Evolutionary conservation across 2,888 invertebrate species (phyloP).

Genomic region (Lithophane ornitopus): DNA sequence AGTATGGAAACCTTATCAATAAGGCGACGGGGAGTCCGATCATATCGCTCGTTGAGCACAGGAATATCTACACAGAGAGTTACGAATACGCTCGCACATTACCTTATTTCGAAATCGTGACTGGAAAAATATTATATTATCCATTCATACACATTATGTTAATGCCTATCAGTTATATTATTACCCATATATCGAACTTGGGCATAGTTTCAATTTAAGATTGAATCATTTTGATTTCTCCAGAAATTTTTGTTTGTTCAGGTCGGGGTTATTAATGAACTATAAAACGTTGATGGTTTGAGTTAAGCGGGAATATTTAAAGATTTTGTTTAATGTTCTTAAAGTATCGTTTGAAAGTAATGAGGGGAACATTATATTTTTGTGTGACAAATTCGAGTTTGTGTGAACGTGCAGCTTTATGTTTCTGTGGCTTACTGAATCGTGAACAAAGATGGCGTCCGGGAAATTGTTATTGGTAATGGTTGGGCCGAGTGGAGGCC

Average conservation of each 20-base stretch:
- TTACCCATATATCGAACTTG: conserved; percentile 58
- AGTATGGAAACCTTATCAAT: conserved; percentile 90
- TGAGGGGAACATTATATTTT: conserved; percentile 48
- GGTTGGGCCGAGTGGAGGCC: conserved; percentile 65
- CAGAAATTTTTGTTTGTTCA: conserved; percentile 52
- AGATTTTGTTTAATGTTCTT: conserved; percentile 23
- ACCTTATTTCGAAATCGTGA: conserved; percentile 82
- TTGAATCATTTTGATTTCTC: conserved; percentile 60
- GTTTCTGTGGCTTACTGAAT: conserved; percentile 75
- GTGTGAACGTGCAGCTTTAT: conserved; percentile 63
- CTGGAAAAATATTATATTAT: conserved; percentile 75
- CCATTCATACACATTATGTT: conserved; percentile 72
- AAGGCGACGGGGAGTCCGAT: conserved; percentile 89
- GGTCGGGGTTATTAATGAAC: conserved; percentile 47
- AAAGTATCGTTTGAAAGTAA: conserved; percentile 35
- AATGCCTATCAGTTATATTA: conserved; percentile 68
- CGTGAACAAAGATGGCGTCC: conserved; percentile 83
- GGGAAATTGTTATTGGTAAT: conserved; percentile 83
- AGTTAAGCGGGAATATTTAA: conserved; percentile 15
- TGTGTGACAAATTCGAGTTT: conserved; percentile 61
- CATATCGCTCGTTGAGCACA: conserved; percentile 82
- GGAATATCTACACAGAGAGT: conserved; percentile 82
- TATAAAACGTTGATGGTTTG: conserved; percentile 45
- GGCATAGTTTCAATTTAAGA: conserved; percentile 68
- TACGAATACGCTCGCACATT: conserved; percentile 81